Conservation (phyloP, 2,113 vertebrate species). For the Oxygymnocypris stewartii region DNA sequence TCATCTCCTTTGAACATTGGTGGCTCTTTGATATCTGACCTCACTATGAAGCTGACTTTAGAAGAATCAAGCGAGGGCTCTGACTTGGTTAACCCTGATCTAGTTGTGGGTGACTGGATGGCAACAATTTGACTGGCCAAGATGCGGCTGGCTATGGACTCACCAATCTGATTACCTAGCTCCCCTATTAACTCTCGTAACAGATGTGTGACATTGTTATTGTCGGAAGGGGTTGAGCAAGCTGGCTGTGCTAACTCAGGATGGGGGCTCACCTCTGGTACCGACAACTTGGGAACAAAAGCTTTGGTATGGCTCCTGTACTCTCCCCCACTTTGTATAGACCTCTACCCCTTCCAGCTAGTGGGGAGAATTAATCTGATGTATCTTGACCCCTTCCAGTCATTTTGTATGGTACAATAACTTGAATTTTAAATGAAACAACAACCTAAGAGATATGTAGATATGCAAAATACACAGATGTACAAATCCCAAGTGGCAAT, state of each 20-base stretch:
- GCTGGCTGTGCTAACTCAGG: no score
- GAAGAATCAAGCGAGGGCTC: not conserved
- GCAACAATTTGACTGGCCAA: not conserved
- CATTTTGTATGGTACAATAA: not conserved
- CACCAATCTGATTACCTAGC: no score
- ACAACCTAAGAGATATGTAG: not conserved
- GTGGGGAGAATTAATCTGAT: no score
- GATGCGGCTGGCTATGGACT: not conserved
- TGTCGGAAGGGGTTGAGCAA: no score
- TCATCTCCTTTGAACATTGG: constrained; percentile 15
- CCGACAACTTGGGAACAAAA: not conserved
- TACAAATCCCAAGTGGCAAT: not conserved
- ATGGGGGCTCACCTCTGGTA: no score
- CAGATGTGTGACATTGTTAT: no score
- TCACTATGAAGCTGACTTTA: constrained; percentile 11
- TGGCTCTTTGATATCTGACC: constrained; percentile 32
- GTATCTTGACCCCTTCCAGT: no score
- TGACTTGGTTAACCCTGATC: not conserved
- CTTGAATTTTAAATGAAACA: not conserved
- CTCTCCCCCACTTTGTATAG: not conserved
- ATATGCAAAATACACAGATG: not conserved
- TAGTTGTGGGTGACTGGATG: not conserved
- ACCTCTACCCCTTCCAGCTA: not conserved
- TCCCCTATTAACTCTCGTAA: no score
- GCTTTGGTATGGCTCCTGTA: not conserved